Evolutionary conservation across 35 echinoderm and acorn worm genomes (phyloP), one percentile per base, ranked within the genome.

Genomic region (Chiridota heheva): DNA sequence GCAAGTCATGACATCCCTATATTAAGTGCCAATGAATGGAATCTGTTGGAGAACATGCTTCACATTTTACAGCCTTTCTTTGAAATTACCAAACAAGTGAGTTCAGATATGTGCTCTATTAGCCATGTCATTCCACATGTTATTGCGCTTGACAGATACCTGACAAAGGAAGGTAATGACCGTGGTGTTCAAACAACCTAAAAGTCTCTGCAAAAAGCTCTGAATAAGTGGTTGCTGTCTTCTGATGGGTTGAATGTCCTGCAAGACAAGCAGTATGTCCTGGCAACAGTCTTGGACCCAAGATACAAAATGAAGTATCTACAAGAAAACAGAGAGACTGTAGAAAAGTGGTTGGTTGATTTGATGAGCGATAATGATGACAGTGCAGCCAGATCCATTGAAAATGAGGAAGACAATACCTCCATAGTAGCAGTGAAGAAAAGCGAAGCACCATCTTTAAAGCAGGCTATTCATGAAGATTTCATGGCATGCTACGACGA

Each of bases 21-120:
- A 32, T 29, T 73, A 44, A 73, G 41, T 41, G 36, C 70, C 12
- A 73, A 73, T 49, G 43, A 73, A 48, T 73, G 70, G 70, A 7
- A 73, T 6, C 40, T 73, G 5, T n/a, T 39, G 29, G 65, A 69
- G 35, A 69, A 69, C n/a, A 15, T 69, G 65, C 51, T 73, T 25
- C n/a, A n/a, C n/a, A n/a, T n/a, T n/a, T n/a, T n/a, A n/a, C n/a
- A n/a, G n/a, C n/a, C 37, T n/a, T 73, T 73, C 26, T 73, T 13
- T 73, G 40, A 73, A 22, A 47, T 73, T 15, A 46, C 70, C 36
- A 73, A 73, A 25, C 40, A 73, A 8, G 44, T 73, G 16, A 73
- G 70, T 48, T 44, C 25, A 10, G 40, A 73, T 27, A 8, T 18
- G 41, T 73, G 40, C 35, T 49, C 15, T 4, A 24, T 73, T 17